A percentile compares a stretch with the other conserved stretches of the same genome.
phyloP scores from a whole-genome alignment of 2,113 vertebrate species.

The Calonectris borealis region DNA sequence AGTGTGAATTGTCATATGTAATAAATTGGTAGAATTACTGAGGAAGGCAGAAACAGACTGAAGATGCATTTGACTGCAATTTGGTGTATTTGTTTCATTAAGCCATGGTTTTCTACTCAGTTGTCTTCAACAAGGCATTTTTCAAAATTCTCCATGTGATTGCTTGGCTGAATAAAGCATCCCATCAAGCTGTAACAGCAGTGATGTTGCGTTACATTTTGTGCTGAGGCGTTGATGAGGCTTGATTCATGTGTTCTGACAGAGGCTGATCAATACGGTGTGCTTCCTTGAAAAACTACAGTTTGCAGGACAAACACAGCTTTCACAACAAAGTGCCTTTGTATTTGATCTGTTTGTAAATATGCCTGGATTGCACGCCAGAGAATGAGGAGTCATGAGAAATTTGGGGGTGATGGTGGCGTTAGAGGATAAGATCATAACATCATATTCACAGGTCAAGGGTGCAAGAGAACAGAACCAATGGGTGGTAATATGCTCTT shows the following conservation, averaged over 20 bases:
- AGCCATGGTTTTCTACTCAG: background rate
- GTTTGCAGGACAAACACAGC: background rate
- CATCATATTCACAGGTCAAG: background rate
- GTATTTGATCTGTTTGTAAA: slow-evolving; percentile 43
- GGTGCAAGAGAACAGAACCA: background rate
- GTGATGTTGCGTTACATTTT: background rate
- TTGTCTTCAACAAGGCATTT: slow-evolving; percentile 12
- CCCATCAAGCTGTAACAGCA: background rate
- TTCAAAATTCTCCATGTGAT: background rate
- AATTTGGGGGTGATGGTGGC: background rate
- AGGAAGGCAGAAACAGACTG: background rate
- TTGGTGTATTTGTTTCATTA: slow-evolving; percentile 34
- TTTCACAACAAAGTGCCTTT: slow-evolving; percentile 42
- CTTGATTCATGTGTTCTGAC: slow-evolving; percentile 31
- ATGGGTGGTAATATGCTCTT: background rate
- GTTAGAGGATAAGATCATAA: background rate
- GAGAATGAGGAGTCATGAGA: background rate
- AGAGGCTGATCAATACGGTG: background rate
- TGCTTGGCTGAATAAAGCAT: background rate
- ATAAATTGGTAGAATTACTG: slow-evolving; percentile 9
- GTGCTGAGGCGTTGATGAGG: slow-evolving; percentile 10
- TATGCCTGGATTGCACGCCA: background rate
- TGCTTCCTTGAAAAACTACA: background rate
- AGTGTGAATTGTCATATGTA: background rate
- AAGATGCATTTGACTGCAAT: background rate